Evolutionary conservation across 2,797 vertebrate genomes (phyloP).

Genomic region (Propithecus deckenii): DNA sequence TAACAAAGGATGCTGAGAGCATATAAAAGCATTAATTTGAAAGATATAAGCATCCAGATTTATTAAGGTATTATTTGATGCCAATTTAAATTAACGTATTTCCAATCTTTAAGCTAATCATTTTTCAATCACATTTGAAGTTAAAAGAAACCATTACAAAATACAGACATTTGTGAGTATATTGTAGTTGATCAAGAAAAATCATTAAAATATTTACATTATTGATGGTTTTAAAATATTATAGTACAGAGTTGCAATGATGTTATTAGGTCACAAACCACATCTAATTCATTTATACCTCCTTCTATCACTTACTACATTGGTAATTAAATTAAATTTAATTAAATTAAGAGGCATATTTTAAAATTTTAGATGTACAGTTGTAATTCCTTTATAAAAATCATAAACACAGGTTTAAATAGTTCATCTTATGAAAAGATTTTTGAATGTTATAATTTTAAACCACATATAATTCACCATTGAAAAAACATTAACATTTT

Average conservation of each 20-base stretch:
- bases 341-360: neutral
- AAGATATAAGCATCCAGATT: neutral
- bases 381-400: neutral
- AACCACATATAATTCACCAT: neutral
- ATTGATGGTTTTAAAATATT: neutral
- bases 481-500: neutral
- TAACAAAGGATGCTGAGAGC: neutral
- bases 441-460: constrained; percentile 20
- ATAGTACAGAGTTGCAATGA: neutral
- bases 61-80: neutral
- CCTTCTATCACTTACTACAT: neutral
- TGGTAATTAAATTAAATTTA: neutral
- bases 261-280: neutral
- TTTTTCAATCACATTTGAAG: neutral
- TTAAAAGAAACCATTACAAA: neutral
- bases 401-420: neutral
- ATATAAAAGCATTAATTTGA: constrained; percentile 9
- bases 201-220: neutral
- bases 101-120: neutral
- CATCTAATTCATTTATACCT: neutral
- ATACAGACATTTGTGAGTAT: neutral
- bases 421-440: neutral
- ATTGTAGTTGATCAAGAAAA: neutral
- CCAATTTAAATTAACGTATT: neutral
- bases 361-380: neutral